A percentile compares a stretch with the other conserved stretches of the same genome.
Conservation (phyloP, 2,797 vertebrate species). For the Phyllotis vaccarum region DNA sequence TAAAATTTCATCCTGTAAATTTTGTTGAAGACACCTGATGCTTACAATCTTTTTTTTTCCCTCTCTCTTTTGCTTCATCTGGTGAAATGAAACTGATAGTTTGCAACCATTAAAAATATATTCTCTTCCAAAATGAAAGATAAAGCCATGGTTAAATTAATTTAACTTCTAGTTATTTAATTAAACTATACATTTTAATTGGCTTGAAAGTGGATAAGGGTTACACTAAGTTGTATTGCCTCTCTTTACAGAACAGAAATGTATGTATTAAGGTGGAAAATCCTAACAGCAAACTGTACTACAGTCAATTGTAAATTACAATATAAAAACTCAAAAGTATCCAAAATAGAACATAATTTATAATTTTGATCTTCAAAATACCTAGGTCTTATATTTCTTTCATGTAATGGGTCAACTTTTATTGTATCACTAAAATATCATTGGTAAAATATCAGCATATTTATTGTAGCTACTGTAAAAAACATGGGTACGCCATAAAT, state of each 20-base stretch:
- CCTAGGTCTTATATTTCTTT: neutral
- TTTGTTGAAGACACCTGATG: neutral
- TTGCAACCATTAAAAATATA: constrained; percentile 32
- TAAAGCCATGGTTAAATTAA: constrained; percentile 11
- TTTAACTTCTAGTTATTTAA: constrained; percentile 14
- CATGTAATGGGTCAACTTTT: neutral
- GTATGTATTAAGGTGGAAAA: neutral
- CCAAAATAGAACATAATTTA: neutral
- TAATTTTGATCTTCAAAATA: neutral
- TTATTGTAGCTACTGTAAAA: neutral
- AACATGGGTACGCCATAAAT: neutral
- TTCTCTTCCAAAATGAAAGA: neutral
- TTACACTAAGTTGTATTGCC: constrained; percentile 1
- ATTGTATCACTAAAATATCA: neutral
- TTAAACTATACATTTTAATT: constrained; percentile 16
- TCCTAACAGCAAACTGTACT: neutral
- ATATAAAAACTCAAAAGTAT: neutral
- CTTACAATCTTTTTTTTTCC: neutral
- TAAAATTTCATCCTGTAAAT: neutral
- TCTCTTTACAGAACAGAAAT: constrained; percentile 4
- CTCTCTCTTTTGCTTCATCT: neutral
- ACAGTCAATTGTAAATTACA: neutral
- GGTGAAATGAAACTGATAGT: neutral
- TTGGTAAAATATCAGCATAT: neutral
- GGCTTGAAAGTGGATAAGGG: neutral